These are phyloP conservation scores for Artibeus jamaicensis DNA, from an alignment of 2,797 vertebrate species.

Conservation along the genomic window DNA sequence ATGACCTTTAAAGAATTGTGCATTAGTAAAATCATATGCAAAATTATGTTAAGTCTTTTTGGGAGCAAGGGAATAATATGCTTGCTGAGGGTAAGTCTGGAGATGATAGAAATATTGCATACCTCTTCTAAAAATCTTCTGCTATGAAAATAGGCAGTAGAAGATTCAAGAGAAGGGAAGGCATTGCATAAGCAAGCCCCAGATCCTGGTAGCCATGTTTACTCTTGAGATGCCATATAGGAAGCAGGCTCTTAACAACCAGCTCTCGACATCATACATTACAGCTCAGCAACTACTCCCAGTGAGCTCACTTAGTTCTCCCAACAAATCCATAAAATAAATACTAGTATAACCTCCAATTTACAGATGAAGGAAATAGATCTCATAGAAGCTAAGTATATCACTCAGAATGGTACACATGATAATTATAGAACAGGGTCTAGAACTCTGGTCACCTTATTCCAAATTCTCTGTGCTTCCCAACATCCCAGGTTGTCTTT, in stretches of 20 bases:
- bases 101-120: neutral
- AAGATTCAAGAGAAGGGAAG: neutral
- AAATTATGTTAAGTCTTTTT: neutral
- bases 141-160: neutral
- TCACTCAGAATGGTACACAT: neutral
- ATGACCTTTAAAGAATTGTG: neutral
- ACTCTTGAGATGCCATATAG: neutral
- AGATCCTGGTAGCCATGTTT: neutral
- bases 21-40: neutral
- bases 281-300: neutral
- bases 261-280: neutral
- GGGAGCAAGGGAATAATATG: neutral
- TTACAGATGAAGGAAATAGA: neutral
- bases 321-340: neutral
- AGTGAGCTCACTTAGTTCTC: neutral
- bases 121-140: neutral
- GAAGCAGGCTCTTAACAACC: neutral
- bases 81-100: neutral
- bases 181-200: neutral
- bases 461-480: neutral
- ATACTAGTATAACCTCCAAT: neutral
- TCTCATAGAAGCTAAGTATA: neutral
- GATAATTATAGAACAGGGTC: neutral
- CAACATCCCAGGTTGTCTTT: neutral
- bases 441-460: neutral